These are phyloP conservation scores for Latrodectus geometricus DNA, from an alignment of 1,140 invertebrate species.

Conservation along the genomic window DNA sequence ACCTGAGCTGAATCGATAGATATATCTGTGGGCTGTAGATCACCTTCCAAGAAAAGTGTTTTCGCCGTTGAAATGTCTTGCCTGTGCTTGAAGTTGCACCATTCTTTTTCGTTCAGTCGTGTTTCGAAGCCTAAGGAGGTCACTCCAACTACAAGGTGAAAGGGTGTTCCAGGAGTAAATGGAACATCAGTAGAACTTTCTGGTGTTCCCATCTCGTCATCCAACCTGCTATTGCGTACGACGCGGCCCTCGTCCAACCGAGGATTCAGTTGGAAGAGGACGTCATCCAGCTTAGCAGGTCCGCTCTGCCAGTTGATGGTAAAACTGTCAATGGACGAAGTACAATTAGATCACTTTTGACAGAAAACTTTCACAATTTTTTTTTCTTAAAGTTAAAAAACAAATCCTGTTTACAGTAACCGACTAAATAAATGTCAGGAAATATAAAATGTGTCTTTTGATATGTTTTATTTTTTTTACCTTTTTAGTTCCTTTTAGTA, in stretches of 20 bases:
- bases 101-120: constrained; percentile 81
- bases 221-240: constrained; percentile 46
- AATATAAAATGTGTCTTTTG: too few relatives aligned
- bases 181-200: constrained; percentile 66
- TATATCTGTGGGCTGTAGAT: constrained; percentile 72
- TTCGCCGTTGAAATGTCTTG: constrained; percentile 76
- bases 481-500: too few relatives aligned
- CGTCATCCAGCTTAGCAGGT: constrained; percentile 43
- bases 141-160: constrained; percentile 81
- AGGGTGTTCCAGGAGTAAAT: constrained; percentile 76
- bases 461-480: too few relatives aligned
- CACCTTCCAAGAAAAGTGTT: constrained; percentile 79
- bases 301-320: constrained; percentile 55
- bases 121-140: constrained; percentile 78
- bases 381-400: too few relatives aligned
- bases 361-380: too few relatives aligned
- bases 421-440: too few relatives aligned
- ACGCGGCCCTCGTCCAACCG: constrained; percentile 43
- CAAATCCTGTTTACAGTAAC: too few relatives aligned
- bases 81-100: constrained; percentile 79
- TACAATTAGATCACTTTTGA: background rate
- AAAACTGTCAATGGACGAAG: constrained; percentile 19
- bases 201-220: constrained; percentile 56
- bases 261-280: constrained; percentile 61
- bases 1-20: constrained; percentile 50